phyloP scores from a whole-genome alignment of 2,113 vertebrate genomes.

The Elephas maximus region DNA sequence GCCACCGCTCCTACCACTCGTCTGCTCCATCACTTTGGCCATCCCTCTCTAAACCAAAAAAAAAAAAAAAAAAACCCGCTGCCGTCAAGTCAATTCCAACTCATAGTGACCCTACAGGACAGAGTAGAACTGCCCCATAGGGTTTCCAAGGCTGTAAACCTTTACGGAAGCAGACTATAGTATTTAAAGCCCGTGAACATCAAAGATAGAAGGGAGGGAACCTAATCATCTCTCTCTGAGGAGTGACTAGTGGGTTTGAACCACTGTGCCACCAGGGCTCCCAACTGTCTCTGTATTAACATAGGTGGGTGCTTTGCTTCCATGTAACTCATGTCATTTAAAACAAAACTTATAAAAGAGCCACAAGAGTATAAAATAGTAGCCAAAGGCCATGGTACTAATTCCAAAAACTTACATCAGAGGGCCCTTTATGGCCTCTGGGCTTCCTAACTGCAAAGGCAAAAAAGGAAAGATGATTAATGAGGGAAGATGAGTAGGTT shows the following conservation, averaged over 20 bases:
- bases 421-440: neutral
- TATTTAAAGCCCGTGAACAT: too few species aligned
- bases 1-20: neutral
- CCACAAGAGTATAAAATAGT: neutral
- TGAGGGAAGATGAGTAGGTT: neutral
- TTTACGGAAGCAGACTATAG: neutral
- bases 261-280: neutral
- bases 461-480: neutral
- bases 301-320: neutral
- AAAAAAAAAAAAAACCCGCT: too few species aligned
- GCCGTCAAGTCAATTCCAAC: too few species aligned
- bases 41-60: neutral
- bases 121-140: too few species aligned
- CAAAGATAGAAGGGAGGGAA: too few species aligned
- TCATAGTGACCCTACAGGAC: too few species aligned
- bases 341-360: neutral
- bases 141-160: too few species aligned
- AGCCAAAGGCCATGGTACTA: neutral
- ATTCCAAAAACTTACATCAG: neutral
- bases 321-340: neutral
- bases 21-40: neutral
- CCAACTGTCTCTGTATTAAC: neutral
- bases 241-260: neutral
- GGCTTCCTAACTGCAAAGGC: slow-evolving; percentile 16
- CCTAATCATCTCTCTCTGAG: neutral